A percentile compares a stretch with the other conserved stretches of the same genome.
Evolutionary conservation across 2,797 vertebrate species (phyloP).

Genomic region (Phataginus tetradactyla): DNA sequence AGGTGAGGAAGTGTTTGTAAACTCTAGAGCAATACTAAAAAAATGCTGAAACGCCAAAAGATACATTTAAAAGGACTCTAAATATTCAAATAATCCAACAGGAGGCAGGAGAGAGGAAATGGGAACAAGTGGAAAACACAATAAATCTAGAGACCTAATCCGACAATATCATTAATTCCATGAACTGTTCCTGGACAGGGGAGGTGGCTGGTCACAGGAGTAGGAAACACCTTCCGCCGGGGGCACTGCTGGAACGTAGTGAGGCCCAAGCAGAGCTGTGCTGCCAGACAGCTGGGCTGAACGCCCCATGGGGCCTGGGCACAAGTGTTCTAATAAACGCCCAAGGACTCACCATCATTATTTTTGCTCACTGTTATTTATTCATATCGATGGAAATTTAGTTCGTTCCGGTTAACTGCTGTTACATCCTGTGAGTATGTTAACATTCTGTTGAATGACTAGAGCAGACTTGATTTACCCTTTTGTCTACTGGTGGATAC

Average conservation of each 20-base stretch:
- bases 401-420: neutral
- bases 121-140: neutral
- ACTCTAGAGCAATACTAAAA: neutral
- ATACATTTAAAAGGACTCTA: neutral
- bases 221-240: neutral
- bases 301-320: neutral
- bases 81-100: neutral
- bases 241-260: neutral
- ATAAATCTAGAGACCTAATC: neutral
- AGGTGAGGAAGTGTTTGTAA: too few relatives aligned
- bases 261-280: neutral
- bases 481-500: neutral
- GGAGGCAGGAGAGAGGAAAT: neutral
- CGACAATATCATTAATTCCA: neutral
- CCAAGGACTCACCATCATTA: neutral
- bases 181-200: neutral
- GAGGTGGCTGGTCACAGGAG: fast-evolving
- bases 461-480: neutral
- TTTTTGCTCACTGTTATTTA: neutral
- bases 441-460: neutral
- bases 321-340: neutral
- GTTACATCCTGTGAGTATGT: too few relatives aligned
- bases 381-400: neutral
- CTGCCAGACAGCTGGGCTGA: neutral
- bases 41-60: neutral